Evolutionary conservation across 2,113 vertebrate species (phyloP).

Genomic region (Peucedramus taeniatus): DNA sequence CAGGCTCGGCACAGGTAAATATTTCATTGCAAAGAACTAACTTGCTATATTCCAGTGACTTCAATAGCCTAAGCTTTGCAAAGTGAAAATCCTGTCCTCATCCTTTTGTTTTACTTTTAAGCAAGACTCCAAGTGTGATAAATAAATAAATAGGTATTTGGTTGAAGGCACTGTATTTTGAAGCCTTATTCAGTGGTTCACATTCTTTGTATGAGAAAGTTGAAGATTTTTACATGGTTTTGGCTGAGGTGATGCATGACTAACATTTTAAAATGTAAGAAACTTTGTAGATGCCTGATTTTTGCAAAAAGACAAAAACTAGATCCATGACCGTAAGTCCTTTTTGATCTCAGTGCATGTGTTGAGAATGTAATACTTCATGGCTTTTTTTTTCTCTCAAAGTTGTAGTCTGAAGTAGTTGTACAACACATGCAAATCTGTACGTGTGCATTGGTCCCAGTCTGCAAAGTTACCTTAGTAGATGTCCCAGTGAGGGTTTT

Average conservation of each 20-base stretch:
- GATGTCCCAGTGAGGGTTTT: background rate
- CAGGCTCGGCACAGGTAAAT: background rate
- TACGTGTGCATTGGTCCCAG: background rate
- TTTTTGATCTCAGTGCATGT: background rate
- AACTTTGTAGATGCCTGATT: background rate
- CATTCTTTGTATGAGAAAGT: background rate
- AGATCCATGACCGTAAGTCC: rapidly evolving
- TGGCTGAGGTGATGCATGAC: background rate
- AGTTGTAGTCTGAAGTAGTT: background rate
- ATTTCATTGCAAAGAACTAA: background rate
- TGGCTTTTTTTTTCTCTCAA: background rate
- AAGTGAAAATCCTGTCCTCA: background rate
- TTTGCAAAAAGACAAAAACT: background rate
- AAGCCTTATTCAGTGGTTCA: background rate
- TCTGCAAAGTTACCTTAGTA: background rate
- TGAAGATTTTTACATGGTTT: background rate
- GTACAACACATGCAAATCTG: background rate
- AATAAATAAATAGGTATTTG: background rate
- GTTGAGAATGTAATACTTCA: background rate
- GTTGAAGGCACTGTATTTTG: background rate
- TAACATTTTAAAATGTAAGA: background rate
- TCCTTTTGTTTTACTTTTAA: background rate
- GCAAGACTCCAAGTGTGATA: background rate
- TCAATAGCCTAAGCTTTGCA: background rate
- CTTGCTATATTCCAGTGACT: background rate